Conservation (phyloP, 2,797 vertebrate species). For the Pipistrellus nathusii region DNA sequence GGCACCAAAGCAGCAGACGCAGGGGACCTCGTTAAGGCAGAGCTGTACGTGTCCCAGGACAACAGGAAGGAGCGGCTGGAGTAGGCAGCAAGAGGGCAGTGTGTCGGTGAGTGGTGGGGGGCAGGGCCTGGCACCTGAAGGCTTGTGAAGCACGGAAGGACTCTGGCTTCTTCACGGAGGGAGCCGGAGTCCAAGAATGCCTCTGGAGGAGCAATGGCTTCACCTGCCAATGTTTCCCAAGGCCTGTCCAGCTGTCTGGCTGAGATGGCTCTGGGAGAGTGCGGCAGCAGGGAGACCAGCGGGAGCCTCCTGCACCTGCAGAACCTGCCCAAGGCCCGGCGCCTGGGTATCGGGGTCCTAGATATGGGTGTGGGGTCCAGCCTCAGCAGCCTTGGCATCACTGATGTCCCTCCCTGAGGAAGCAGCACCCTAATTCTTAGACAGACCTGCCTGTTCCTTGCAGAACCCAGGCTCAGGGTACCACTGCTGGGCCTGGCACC, state of each 20-base stretch:
- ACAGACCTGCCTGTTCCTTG: not conserved
- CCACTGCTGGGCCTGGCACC: not conserved
- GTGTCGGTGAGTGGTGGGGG: accelerated
- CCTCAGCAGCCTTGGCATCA: not conserved
- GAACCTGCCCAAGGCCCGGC: not conserved
- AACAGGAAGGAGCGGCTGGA: accelerated
- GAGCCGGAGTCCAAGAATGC: not conserved
- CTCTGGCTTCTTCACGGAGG: not conserved
- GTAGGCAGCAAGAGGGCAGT: too few species aligned
- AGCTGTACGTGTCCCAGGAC: accelerated
- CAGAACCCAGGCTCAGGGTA: not conserved
- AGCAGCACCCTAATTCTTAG: not conserved
- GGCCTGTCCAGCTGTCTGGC: not conserved
- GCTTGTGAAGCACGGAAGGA: not conserved
- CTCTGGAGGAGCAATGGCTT: not conserved
- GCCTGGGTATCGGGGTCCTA: not conserved
- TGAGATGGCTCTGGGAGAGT: not conserved
- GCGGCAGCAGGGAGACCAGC: not conserved
- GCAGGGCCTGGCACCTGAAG: not conserved
- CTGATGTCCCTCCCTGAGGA: not conserved
- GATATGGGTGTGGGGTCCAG: not conserved
- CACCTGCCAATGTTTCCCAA: not conserved
- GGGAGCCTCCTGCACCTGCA: not conserved
- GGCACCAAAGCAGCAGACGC: not conserved
- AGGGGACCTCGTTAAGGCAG: too few species aligned